Evolutionary conservation across 2,888 invertebrate genomes (phyloP), one percentile per base, ranked within the genome.

Genomic region (Noctua janthe): DNA sequence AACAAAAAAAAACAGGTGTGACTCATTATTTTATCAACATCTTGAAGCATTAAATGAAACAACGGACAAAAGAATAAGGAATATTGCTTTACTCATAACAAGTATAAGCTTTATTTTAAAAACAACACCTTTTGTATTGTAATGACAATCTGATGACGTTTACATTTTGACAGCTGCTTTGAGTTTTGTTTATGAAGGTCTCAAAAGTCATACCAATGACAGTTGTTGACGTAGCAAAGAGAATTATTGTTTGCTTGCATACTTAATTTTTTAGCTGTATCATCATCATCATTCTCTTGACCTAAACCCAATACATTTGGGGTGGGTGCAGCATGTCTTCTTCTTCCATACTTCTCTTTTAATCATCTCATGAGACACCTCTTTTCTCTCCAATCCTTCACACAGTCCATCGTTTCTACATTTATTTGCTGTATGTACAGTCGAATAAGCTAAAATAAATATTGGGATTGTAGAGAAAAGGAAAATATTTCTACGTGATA

Each of bases 111-210:
- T 15, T n/a, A 78, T 64, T 54, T 78, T 20, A 64, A 66, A 78
- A 66, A 66, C 51, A 78, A 43, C 51, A 62, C 39, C 47, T 82
- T 74, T 73, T 82, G 39, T 73, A 56, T 17, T 49, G 15, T 64
- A 29, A 17, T 13, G 43, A 72, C n/a, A 47, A 29, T 69, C 17
- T 64, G 15, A 82, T 73, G 82, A 73, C 54, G 64, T 66, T 72
- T 66, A 10, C 17, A 67, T 49, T 56, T 66, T 67, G 56, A 74
- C 74, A 82, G 74, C 29, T 82, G 74, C 67, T 66, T 64, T n/a
- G 29, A 73, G 64, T 39, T 64, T 81, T n/a, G 13, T 39, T 17
- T 54, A 20, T 15, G 51, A 23, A 20, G 39, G n/a, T 23, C 1
- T 64, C 20, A 20, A 3, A 67, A 35, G 35, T 81, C n/a, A 15